A percentile compares a stretch with the other conserved stretches of the same genome.
Conservation (phyloP, 2,113 vertebrate genomes). For the Oreochromis niloticus region DNA sequence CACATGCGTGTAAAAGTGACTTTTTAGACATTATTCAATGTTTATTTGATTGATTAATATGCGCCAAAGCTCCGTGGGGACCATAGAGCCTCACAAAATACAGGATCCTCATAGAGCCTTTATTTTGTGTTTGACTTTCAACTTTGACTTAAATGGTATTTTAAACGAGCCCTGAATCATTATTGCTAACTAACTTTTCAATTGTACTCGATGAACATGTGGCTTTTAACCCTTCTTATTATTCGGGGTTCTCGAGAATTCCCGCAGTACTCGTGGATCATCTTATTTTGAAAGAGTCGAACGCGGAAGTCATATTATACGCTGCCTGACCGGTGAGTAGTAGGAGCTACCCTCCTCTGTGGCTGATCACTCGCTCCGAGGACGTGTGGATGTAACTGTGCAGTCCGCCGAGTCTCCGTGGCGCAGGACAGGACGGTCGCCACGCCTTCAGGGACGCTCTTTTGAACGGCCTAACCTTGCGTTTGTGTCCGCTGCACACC, state of each 20-base stretch:
- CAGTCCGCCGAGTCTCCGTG: slow-evolving; percentile 23
- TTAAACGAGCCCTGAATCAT: neutral
- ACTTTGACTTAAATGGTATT: neutral
- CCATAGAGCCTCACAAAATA: neutral
- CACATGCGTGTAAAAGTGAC: neutral
- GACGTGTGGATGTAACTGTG: slow-evolving; percentile 25
- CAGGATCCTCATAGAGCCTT: neutral
- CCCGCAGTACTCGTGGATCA: neutral
- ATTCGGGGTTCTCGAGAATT: neutral
- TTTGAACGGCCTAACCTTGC: neutral
- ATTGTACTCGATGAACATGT: neutral
- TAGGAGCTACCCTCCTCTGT: neutral
- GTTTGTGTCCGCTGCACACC: neutral
- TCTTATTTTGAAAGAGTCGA: slow-evolving; percentile 16
- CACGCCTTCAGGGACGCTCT: slow-evolving; percentile 40
- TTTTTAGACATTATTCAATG: neutral
- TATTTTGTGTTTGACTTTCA: neutral
- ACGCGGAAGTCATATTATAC: neutral
- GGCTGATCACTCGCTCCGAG: slow-evolving; percentile 13
- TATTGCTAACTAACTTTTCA: neutral
- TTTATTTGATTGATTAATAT: neutral
- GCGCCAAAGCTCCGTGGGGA: rapidly evolving
- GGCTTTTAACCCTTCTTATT: neutral
- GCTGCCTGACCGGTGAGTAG: neutral
- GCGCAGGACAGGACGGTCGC: slow-evolving; percentile 38